A percentile compares a stretch with the other conserved stretches of the same genome.
Conservation (phyloP, 2,113 vertebrate genomes). For the Emberiza fucata region DNA sequence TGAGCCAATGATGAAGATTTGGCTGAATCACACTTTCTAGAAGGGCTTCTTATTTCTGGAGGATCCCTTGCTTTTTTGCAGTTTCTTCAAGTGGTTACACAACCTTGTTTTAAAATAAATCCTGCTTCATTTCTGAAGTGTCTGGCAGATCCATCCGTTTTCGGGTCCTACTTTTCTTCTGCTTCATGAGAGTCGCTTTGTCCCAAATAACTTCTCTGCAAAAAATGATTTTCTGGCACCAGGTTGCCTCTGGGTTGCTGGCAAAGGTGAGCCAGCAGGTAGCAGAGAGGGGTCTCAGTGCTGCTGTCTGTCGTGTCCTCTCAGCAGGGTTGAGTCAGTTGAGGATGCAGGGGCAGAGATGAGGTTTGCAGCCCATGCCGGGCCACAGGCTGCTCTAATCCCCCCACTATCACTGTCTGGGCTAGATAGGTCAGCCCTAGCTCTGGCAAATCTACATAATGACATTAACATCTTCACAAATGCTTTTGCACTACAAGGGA, state of each 20-base stretch:
- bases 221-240: neutral
- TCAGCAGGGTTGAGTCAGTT: neutral
- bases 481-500: conserved; percentile 15
- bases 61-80: neutral
- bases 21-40: conserved; percentile 23
- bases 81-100: conserved; percentile 27
- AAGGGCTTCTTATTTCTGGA: conserved; percentile 2
- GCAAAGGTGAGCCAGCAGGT: neutral
- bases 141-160: conserved; percentile 19
- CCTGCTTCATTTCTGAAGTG: conserved; percentile 15
- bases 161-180: neutral
- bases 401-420: neutral
- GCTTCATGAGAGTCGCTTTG: neutral
- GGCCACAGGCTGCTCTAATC: neutral
- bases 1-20: neutral
- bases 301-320: neutral
- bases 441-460: conserved; percentile 22
- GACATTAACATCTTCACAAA: conserved; percentile 17
- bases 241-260: neutral
- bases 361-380: neutral
- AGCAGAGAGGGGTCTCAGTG: neutral
- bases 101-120: conserved; percentile 53
- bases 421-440: neutral
- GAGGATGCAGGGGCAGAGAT: neutral
- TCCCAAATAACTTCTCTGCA: neutral